Evolutionary conservation across 2,113 vertebrate genomes (phyloP), one percentile per base, ranked within the genome.

Genomic region (Melanotaenia duboulayi): DNA sequence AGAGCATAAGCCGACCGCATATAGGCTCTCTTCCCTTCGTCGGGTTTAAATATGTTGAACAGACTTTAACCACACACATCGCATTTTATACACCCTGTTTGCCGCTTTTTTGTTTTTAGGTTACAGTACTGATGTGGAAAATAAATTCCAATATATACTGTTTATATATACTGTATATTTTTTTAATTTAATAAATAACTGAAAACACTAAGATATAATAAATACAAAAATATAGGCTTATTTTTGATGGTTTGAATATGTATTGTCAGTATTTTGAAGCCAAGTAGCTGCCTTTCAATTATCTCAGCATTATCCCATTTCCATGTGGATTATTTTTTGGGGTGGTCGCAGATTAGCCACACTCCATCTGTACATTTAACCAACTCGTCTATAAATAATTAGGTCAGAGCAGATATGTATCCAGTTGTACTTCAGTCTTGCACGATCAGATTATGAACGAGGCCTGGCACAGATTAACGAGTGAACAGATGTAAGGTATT

Each of bases 381-480:
- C 51, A 59, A 60, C 61, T 82, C 55, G 39, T 24, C 61, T 84
- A 7, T 85, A 55, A 85, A 92, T 90, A 93, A 90, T 84, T 76
- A 83, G 85, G 87, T 91, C 90, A 92, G 71, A 82, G 60, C 62
- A 70, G 63, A 80, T 69, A 86, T 82, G 59, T 60, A 81, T 90
- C 87, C 69, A 58, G 74, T 80, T 81, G 56, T 72, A 79, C 57
- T 68, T 78, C 17, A 74, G 76, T 85, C 81, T 77, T 79, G 70
- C 59, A 65, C 67, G 62, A 57, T 83, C 82, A 91, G 88, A 90
- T 91, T 89, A 87, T 73, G 63, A 76, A 74, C 69, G 50, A 7
- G 71, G 76, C 58, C 79, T 70, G 69, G 74, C 51, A 48, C 67
- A 80, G 84, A 90, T 89, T 82, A 87, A 82, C 74, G 11, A 66